phyloP scores from a whole-genome alignment of 2,888 invertebrate species.

The Amblyjoppa fuscipennis region DNA sequence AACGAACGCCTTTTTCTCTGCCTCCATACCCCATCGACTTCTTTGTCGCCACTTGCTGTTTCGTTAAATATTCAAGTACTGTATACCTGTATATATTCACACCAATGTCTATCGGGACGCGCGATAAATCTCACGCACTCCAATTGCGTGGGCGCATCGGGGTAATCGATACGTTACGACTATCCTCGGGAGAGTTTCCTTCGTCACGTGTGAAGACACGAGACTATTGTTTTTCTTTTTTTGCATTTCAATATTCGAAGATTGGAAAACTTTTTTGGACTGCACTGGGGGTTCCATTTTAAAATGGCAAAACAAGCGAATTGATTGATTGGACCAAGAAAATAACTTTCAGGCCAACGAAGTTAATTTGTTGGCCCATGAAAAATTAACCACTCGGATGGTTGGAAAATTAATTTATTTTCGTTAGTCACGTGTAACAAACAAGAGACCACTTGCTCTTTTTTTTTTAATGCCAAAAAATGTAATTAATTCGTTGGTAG shows the following conservation, averaged over 20 bases:
- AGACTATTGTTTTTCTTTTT: background rate
- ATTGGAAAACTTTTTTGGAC: background rate
- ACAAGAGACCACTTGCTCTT: background rate
- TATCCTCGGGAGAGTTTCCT: background rate
- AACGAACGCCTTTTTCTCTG: constrained; percentile 34
- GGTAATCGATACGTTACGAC: constrained; percentile 19
- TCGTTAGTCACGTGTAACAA: background rate
- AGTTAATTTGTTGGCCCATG: background rate
- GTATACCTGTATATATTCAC: background rate
- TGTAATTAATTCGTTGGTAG: background rate
- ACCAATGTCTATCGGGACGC: background rate
- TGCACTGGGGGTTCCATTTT: background rate
- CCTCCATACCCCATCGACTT: background rate
- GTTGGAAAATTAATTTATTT: background rate
- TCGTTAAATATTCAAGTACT: constrained; percentile 15
- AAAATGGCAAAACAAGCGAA: background rate
- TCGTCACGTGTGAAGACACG: constrained; percentile 5
- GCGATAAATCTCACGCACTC: constrained; percentile 18
- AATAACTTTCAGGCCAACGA: no score
- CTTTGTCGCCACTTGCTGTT: constrained; percentile 26
- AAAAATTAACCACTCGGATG: background rate
- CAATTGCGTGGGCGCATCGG: constrained; percentile 13
- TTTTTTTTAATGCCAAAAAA: background rate
- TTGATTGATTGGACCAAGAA: background rate
- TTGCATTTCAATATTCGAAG: background rate